Conservation (phyloP, 2,113 vertebrate genomes). For the Kryptolebias marmoratus region DNA sequence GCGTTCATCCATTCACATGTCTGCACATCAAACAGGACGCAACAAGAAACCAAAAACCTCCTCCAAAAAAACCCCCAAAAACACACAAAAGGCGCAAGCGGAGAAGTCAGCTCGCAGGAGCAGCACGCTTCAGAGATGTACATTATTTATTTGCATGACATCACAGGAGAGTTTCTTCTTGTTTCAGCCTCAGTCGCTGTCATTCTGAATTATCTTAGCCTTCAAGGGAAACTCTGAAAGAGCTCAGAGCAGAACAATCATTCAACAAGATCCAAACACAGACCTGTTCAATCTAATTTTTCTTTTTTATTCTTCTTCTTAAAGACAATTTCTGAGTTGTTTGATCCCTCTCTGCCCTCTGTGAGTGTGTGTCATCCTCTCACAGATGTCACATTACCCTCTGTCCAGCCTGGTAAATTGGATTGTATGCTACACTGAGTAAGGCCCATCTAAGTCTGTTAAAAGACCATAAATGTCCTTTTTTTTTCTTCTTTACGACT, state of each 20-base stretch:
- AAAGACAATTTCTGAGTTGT: slow-evolving; percentile 1
- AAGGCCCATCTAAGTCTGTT: slow-evolving; percentile 60
- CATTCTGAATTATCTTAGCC: slow-evolving; percentile 3
- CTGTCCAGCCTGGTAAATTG: slow-evolving; percentile 44
- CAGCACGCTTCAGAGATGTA: slow-evolving; percentile 40
- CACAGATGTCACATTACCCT: slow-evolving; percentile 48
- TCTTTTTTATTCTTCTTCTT: slow-evolving; percentile 9
- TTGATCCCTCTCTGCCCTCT: background rate
- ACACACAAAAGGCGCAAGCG: background rate
- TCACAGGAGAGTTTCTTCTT: slow-evolving; percentile 41
- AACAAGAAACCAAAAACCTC: slow-evolving; percentile 28
- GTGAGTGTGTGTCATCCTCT: slow-evolving; percentile 27
- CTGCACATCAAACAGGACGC: slow-evolving; percentile 47
- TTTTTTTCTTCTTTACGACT: slow-evolving; percentile 61
- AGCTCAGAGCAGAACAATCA: background rate
- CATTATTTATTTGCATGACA: slow-evolving; percentile 66
- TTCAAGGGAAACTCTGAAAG: background rate
- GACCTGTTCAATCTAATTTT: slow-evolving; percentile 13
- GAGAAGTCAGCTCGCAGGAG: slow-evolving; percentile 27
- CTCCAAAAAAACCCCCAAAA: background rate
- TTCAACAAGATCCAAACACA: background rate
- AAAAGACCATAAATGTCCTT: slow-evolving; percentile 63
- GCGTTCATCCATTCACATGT: slow-evolving; percentile 69
- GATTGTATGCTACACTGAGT: slow-evolving; percentile 52
- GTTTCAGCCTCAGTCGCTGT: slow-evolving; percentile 22